Conservation (phyloP, 2,797 vertebrate species). For the Trachurus trachurus region DNA sequence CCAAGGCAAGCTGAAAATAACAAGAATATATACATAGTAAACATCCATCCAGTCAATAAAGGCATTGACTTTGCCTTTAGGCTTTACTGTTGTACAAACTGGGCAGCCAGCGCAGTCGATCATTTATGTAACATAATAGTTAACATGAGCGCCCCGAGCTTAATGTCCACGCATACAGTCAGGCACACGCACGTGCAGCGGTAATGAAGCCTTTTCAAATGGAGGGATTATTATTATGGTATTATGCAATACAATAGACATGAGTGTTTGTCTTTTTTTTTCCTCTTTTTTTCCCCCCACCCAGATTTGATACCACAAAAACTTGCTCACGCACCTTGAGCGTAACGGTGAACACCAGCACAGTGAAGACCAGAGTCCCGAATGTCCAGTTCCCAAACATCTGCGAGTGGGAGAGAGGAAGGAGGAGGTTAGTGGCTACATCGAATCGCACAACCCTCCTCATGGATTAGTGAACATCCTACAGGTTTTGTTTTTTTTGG, state of each 20-base stretch:
- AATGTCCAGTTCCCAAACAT: constrained; percentile 99
- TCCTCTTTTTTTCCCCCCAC: too few relatives aligned
- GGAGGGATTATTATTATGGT: constrained; percentile 1
- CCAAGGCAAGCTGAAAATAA: constrained; percentile 92
- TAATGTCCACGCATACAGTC: background rate
- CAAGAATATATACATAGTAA: constrained; percentile 60
- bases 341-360: constrained; percentile 97
- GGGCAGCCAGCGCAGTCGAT: constrained; percentile 35
- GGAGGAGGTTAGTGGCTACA: constrained; percentile 24
- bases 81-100: constrained; percentile 47
- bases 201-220: constrained; percentile 14
- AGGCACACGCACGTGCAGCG: background rate
- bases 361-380: constrained; percentile 97
- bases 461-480: constrained; percentile 18
- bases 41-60: constrained; percentile 48
- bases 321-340: constrained; percentile 89
- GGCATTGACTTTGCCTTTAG: constrained; percentile 47
- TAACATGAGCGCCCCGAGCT: constrained; percentile 13
- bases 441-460: background rate
- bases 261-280: background rate
- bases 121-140: constrained; percentile 50
- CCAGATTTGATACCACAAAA: background rate
- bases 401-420: constrained; percentile 74
- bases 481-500: background rate
- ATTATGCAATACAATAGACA: constrained; percentile 1